Evolutionary conservation across 1,140 invertebrate species (phyloP).

Genomic region (Drosophila punjabiensis): DNA sequence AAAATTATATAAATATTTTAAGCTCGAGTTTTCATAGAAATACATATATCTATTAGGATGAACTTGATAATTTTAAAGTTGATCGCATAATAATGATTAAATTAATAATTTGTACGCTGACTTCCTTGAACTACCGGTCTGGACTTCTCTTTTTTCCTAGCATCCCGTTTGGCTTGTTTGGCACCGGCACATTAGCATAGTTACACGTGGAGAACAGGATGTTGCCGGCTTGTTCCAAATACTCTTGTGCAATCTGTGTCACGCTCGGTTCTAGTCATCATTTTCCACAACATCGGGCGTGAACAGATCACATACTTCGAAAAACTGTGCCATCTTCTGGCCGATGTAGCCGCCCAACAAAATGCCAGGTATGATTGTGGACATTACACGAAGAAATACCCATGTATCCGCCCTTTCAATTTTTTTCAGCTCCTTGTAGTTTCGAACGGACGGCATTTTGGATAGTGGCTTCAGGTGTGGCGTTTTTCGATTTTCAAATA

Average conservation of each 20-base stretch:
- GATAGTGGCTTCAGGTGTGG: not conserved
- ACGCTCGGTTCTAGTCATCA: slow-evolving; percentile 34
- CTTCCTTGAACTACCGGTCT: slow-evolving; percentile 16
- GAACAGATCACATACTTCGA: slow-evolving; percentile 46
- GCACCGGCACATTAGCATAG: slow-evolving; percentile 33
- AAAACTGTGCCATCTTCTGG: slow-evolving; percentile 49
- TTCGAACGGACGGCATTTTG: slow-evolving; percentile 8
- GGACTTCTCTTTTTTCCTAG: slow-evolving; percentile 3
- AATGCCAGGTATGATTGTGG: slow-evolving; percentile 45
- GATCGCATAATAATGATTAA: not conserved
- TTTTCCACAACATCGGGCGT: slow-evolving; percentile 31
- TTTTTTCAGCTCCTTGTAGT: slow-evolving; percentile 11
- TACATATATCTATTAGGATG: not conserved
- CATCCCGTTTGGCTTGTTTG: slow-evolving; percentile 37
- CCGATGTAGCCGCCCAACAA: slow-evolving; percentile 37
- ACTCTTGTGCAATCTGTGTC: slow-evolving; percentile 11
- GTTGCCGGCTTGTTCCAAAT: slow-evolving; percentile 32
- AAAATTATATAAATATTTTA: not conserved
- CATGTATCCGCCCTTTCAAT: not conserved
- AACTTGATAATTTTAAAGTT: not conserved
- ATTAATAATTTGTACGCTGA: not conserved
- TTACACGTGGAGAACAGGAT: slow-evolving; percentile 31
- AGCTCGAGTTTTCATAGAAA: not conserved
- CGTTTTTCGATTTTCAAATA: slow-evolving; percentile 9
- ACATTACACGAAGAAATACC: not conserved